Conservation (phyloP, 2,113 vertebrate genomes). For the Zapornia atra region DNA sequence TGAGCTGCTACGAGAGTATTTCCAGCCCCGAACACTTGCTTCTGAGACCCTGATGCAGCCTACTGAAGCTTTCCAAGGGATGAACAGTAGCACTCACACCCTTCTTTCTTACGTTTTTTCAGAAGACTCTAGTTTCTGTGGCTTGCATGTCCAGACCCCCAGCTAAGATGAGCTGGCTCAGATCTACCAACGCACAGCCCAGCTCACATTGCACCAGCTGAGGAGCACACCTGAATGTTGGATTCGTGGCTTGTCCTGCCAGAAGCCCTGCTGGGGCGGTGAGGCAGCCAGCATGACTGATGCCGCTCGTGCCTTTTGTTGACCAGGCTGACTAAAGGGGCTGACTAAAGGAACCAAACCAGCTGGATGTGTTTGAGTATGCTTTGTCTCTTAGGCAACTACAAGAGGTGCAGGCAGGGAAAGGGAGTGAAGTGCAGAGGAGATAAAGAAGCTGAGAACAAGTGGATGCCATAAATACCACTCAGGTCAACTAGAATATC, state of each 20-base stretch:
- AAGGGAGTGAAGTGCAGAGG: background rate
- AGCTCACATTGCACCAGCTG: background rate
- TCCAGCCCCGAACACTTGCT: background rate
- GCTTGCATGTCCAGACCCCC: background rate
- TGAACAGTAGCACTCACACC: background rate
- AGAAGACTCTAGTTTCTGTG: background rate
- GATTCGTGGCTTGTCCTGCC: background rate
- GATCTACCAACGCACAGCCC: background rate
- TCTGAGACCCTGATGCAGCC: background rate
- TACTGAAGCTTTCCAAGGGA: background rate
- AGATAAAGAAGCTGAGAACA: constrained; percentile 9
- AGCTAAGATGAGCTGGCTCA: background rate
- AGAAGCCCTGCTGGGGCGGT: background rate
- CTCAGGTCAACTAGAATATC: background rate
- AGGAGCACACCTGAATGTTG: background rate
- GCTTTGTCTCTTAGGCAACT: constrained; percentile 14
- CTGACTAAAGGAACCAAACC: constrained; percentile 1
- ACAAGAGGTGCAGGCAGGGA: background rate
- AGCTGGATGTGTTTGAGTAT: background rate
- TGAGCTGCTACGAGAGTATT: background rate
- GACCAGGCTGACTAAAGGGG: background rate
- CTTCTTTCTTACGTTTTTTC: background rate
- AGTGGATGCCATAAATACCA: background rate
- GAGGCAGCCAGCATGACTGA: background rate
- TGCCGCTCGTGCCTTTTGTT: background rate